phyloP scores from a whole-genome alignment of 1,140 invertebrate genomes.

The Periplaneta americana region DNA sequence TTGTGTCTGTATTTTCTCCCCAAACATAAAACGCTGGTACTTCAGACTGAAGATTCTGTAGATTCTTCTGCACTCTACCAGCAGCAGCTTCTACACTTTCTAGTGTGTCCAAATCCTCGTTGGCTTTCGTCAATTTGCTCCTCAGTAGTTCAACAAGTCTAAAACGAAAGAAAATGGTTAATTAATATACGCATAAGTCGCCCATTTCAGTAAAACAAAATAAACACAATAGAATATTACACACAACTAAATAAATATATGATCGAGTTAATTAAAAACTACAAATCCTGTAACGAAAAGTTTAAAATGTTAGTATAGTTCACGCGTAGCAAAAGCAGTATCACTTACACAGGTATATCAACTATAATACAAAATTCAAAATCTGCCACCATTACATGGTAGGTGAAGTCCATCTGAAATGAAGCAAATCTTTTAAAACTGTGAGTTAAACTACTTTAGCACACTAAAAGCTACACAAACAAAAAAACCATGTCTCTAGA shows the following conservation, averaged over 20 bases:
- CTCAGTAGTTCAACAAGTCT: slow-evolving; percentile 46
- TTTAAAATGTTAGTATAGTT: neutral
- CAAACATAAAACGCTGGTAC: slow-evolving; percentile 66
- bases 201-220: neutral
- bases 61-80: slow-evolving; percentile 51
- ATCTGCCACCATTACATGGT: neutral
- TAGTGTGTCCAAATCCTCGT: slow-evolving; percentile 30
- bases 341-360: neutral
- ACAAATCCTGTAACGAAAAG: neutral
- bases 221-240: neutral
- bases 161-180: slow-evolving; percentile 15
- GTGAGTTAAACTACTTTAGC: no score
- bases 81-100: slow-evolving; percentile 54
- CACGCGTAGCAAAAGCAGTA: neutral
- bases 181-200: neutral
- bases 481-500: no score
- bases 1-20: slow-evolving; percentile 35
- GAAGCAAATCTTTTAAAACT: neutral
- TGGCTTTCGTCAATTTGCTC: slow-evolving; percentile 35
- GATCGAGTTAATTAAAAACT: neutral
- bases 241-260: neutral
- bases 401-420: neutral
- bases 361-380: neutral
- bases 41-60: slow-evolving; percentile 55
- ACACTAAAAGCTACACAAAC: no score